Evolutionary conservation across 2,113 vertebrate genomes (phyloP), one percentile per base, ranked within the genome.

Genomic region (Oncorhynchus kisutch): DNA sequence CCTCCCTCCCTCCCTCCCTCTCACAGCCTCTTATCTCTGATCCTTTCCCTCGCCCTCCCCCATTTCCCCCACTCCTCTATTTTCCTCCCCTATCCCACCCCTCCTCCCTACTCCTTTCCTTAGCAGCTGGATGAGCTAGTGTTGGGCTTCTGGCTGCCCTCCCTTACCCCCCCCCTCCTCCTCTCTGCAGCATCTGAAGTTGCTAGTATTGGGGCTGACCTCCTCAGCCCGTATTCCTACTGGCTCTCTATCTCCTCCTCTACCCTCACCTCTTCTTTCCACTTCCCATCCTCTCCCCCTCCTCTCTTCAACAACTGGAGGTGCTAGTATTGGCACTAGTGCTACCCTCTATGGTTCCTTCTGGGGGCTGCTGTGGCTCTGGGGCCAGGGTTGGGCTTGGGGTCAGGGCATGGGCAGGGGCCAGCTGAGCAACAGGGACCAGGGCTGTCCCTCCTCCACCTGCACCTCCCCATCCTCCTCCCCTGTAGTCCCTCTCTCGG

Each of bases 301-400:
- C 34, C 11, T 71, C 27, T 24, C 22, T 74, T 93, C 94, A 98
- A 92, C 96, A 97, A 94, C 95, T 96, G 83, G 96, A 95, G 45
- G 95, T 96, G 88, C 95, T 96, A 5, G 95, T 95, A 90, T 95
- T 96, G 0, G 95, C 94, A 83, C 93, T 96, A 13, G 96, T 93
- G 81, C 95, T 95, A 29, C 92, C 92, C 78, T 95, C 93, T 85
- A 92, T 88, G 93, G 89, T 80, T 90, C 93, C 4, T 92, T 94
- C 18, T 88, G 95, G 89, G 5, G 34, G 84, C 60, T 90, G 92
- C 2, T 94, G 89, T 59, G 92, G 92, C 72, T 93, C 95, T 84
- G 85, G 85, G 0, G 92, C 92, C 82, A 92, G 79, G 9, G 88
- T 78, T 1, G 92, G 89, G 20, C 90, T 92, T 20, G 94, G 90